phyloP scores from a whole-genome alignment of 2,888 invertebrate genomes.

The Hemithea aestivaria region DNA sequence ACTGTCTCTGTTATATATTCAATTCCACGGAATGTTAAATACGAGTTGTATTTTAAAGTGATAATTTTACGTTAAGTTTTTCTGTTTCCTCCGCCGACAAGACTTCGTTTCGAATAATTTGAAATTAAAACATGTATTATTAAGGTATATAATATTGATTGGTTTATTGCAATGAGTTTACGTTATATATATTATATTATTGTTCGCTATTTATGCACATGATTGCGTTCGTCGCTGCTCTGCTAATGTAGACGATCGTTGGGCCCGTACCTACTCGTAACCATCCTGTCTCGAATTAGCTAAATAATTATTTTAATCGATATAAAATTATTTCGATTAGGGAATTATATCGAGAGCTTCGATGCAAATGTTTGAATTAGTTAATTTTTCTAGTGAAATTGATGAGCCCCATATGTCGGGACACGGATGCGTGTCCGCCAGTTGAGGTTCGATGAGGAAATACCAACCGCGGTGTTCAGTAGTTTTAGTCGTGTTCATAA shows the following conservation, averaged over 20 bases:
- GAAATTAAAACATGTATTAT: conserved; percentile 15
- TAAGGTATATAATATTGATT: conserved; percentile 7
- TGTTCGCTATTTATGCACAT: conserved; percentile 7
- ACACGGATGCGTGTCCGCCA: conserved; percentile 3
- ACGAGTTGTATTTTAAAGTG: conserved; percentile 22
- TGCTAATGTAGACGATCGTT: conserved; percentile 14
- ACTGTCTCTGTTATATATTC: conserved; percentile 26
- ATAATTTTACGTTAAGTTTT: conserved; percentile 25
- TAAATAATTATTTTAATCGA: conserved; percentile 12
- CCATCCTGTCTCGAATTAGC: conserved; percentile 15
- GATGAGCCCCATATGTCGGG: conserved; percentile 13
- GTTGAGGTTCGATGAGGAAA: conserved; percentile 13
- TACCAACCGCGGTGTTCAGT: conserved; percentile 21
- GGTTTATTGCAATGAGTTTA: conserved; percentile 3
- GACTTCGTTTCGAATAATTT: conserved; percentile 16
- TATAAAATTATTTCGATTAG: conserved; percentile 11
- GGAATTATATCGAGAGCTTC: conserved; percentile 12
- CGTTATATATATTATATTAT: conserved; percentile 7
- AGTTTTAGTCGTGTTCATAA: conserved; percentile 16
- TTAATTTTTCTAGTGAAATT: conserved; percentile 19
- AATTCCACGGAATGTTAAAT: conserved; percentile 23
- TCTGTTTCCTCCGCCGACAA: conserved; percentile 20
- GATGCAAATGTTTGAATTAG: conserved; percentile 14
- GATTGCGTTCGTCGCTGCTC: conserved; percentile 17
- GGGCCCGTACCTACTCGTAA: conserved; percentile 4